Conservation (phyloP, 2,113 vertebrate species). For the Pelecanus crispus region DNA sequence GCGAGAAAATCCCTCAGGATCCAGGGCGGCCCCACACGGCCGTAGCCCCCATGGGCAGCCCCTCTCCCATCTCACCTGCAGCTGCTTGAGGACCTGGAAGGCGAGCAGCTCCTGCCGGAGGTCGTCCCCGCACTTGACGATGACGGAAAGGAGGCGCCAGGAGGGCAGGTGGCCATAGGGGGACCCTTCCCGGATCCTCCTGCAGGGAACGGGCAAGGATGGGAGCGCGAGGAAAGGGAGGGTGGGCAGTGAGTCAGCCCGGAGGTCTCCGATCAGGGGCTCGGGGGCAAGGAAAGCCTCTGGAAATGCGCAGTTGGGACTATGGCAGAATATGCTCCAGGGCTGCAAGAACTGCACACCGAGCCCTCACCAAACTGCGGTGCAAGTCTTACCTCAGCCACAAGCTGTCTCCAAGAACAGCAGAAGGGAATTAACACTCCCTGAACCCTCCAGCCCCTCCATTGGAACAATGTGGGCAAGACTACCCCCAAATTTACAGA, state of each 20-base stretch:
- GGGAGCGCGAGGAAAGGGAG: not conserved
- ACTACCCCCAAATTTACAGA: not conserved
- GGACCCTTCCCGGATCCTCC: conserved; percentile 90
- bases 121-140: conserved; percentile 95
- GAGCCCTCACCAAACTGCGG: fast-evolving
- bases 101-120: conserved; percentile 93
- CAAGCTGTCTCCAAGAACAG: fast-evolving
- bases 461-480: fast-evolving
- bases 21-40: fast-evolving
- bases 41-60: fast-evolving
- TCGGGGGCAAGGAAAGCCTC: not conserved
- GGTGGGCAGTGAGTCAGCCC: not conserved
- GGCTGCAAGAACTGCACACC: not conserved
- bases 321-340: fast-evolving
- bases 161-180: conserved; percentile 91
- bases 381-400: fast-evolving
- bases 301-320: not conserved
- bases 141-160: conserved; percentile 93
- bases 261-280: fast-evolving
- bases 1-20: not conserved
- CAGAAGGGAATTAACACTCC: not conserved
- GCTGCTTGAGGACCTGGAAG: conserved; percentile 91
- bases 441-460: too few species aligned
- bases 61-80: conserved; percentile 76
- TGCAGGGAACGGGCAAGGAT: not conserved